phyloP scores from a whole-genome alignment of 2,888 invertebrate species.

The Eudasyphora cyanicolor region DNA sequence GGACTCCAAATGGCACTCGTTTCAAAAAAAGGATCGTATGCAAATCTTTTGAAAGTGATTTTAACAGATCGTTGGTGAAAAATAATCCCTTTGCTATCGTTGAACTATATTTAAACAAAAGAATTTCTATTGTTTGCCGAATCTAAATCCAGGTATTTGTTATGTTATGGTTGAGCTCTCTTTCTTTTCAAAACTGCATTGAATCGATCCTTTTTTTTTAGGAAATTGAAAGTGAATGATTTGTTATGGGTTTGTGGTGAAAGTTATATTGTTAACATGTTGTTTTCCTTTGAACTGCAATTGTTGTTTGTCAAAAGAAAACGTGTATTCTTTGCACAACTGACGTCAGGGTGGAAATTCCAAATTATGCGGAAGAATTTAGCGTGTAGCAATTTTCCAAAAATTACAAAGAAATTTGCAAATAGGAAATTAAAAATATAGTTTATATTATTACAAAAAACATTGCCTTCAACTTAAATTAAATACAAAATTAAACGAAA shows the following conservation, averaged over 20 bases:
- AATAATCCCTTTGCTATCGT: neutral
- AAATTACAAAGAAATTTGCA: too few relatives aligned
- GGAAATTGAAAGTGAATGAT: conserved; percentile 5
- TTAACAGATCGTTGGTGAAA: neutral
- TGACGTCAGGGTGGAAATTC: neutral
- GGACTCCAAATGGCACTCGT: too few relatives aligned
- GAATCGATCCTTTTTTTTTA: conserved; percentile 2
- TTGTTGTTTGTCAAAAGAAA: neutral
- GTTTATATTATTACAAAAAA: too few relatives aligned
- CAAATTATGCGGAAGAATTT: too few relatives aligned
- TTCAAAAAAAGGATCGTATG: neutral
- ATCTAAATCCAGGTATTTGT: neutral
- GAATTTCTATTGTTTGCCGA: neutral
- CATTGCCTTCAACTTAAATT: too few relatives aligned
- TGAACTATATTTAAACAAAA: neutral
- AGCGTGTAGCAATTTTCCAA: too few relatives aligned
- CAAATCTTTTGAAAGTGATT: neutral
- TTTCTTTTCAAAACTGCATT: neutral
- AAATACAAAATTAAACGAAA: too few relatives aligned
- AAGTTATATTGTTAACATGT: conserved; percentile 39
- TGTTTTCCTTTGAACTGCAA: conserved; percentile 26
- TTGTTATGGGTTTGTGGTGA: conserved; percentile 23
- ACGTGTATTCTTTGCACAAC: too few relatives aligned
- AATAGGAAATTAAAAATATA: too few relatives aligned
- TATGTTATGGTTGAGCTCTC: conserved; percentile 27